Percentiles rank a stretch among this genome's conserved stretches.
Evolutionary conservation across 2,113 vertebrate species (phyloP).

Genomic region (Lycaon pictus): DNA sequence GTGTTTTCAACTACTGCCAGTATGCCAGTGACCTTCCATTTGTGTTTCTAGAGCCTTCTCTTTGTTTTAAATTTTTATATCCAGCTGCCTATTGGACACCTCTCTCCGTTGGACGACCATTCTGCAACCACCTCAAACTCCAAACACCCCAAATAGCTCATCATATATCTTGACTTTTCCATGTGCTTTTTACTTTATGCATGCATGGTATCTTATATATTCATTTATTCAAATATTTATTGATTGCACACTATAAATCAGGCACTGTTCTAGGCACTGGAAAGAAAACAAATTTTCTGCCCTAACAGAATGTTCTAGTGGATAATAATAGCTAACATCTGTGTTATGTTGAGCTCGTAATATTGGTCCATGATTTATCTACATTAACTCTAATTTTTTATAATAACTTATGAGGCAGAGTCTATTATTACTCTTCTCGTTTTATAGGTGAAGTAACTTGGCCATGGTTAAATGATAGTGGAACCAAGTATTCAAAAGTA

Average conservation of each 20-base stretch:
- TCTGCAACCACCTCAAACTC: not conserved
- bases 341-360: not conserved
- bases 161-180: not conserved
- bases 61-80: constrained; percentile 36
- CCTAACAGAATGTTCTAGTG: not conserved
- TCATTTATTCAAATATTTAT: not conserved
- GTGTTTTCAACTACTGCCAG: not conserved
- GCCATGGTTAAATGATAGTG: not conserved
- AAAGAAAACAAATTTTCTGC: not conserved
- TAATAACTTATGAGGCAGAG: not conserved
- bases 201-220: not conserved
- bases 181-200: not conserved
- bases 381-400: not conserved
- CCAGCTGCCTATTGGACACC: not conserved
- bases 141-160: accelerated
- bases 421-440: not conserved
- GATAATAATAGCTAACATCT: not conserved
- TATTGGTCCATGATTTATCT: not conserved
- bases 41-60: not conserved
- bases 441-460: not conserved
- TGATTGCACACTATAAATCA: not conserved
- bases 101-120: not conserved
- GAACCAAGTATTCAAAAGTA: not conserved
- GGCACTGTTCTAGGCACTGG: not conserved
- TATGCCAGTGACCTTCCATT: not conserved